Conservation (phyloP, 2,888 invertebrate genomes). For the Drosophila subsilvestris region DNA sequence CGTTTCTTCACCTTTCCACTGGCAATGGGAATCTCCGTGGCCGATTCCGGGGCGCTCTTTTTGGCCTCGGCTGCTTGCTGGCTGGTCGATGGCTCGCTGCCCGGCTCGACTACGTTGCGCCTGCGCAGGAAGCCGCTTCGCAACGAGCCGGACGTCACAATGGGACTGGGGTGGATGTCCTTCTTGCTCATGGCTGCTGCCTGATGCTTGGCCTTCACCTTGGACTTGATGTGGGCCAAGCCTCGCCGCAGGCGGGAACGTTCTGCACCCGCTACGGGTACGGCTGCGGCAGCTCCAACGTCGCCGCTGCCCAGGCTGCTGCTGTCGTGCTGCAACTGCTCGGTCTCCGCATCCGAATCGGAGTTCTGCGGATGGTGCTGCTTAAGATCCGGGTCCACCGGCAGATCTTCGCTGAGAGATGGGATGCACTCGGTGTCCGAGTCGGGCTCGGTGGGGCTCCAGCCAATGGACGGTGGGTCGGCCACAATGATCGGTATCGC, state of each 20-base stretch:
- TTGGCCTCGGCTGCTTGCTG: constrained; percentile 13
- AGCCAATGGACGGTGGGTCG: constrained; percentile 54
- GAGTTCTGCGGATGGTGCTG: constrained; percentile 71
- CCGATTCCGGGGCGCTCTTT: background rate
- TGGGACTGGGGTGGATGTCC: constrained; percentile 60
- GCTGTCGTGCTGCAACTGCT: constrained; percentile 73
- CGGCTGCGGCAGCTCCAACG: constrained; percentile 33
- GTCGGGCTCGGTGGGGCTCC: constrained; percentile 73
- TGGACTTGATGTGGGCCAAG: constrained; percentile 80
- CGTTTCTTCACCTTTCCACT: constrained; percentile 58
- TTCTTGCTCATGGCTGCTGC: constrained; percentile 62
- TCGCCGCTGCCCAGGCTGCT: constrained; percentile 57
- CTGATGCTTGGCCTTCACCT: constrained; percentile 79
- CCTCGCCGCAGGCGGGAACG: constrained; percentile 80
- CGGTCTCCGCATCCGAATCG: constrained; percentile 81
- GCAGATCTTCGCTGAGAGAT: constrained; percentile 79
- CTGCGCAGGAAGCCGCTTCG: constrained; percentile 75
- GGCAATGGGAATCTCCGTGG: constrained; percentile 44
- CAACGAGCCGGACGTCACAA: constrained; percentile 40
- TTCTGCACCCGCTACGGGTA: constrained; percentile 55
- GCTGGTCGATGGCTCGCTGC: constrained; percentile 46
- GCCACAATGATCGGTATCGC: constrained; percentile 66
- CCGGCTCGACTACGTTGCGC: constrained; percentile 61
- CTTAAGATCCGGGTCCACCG: constrained; percentile 62
- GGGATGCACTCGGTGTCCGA: constrained; percentile 81